Evolutionary conservation across 2,797 vertebrate genomes (phyloP), one percentile per base, ranked within the genome.

Genomic region (Pseudochromis fuscus): DNA sequence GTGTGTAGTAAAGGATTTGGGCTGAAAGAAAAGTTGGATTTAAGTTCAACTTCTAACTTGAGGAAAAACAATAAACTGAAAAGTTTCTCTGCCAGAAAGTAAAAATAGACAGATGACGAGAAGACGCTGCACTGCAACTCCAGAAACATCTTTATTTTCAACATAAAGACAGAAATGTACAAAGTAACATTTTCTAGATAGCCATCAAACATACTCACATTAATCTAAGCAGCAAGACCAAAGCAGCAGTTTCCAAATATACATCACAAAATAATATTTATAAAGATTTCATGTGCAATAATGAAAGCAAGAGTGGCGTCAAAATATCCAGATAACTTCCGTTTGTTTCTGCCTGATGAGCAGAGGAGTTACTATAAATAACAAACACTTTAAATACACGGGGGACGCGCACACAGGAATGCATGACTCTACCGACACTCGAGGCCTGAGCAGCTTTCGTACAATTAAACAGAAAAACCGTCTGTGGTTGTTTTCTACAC

Each of bases 81-180:
- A 37, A 3, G 6, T 37, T 37, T 10, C 33, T 37, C 7, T 12
- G 33, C 33, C 13, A 7, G 16, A 33, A n/a, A 5, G 24, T 0
- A 9, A 51, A 25, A 6, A 40, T 46, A 5, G 2, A n/a, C n/a
- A n/a, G n/a, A n/a, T n/a, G n/a, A n/a, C n/a, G n/a, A 8, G 49
- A 62, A 49, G 30, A 46, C 5, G 0, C 5, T 46, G n/a, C 18
- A 3, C n/a, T 59, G 1, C 23, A 4, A 40, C 64, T 77, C 10
- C 48, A 72, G 57, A 75, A 72, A 42, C 40, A 81, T 44, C 78
- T 89, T 88, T 90, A 86, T 84, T 89, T 23, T 10, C 4, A 77
- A 28, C 67, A 72, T 49, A 64, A 67, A 53, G 28, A 53, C 27
- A 42, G 50, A 44, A 81, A 58, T 51, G 1, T 42, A 79, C 68